Conservation (phyloP, 2,888 invertebrate species). For the Sericinus montela region DNA sequence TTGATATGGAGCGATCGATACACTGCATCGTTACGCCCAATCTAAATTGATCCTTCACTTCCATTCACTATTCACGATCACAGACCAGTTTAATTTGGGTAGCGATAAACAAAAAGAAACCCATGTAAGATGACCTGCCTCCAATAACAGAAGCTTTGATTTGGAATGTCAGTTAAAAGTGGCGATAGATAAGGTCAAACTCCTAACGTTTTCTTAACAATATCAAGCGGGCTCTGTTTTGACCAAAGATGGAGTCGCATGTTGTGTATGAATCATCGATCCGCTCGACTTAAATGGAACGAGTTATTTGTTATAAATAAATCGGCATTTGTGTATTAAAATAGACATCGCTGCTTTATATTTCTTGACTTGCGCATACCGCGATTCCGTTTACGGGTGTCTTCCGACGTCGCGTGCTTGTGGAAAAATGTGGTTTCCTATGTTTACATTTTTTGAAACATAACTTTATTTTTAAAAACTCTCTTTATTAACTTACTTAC, state of each 20-base stretch:
- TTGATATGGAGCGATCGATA: constrained; percentile 42
- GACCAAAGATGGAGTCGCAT: constrained; percentile 48
- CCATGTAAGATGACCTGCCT: constrained; percentile 27
- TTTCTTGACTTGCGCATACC: background rate
- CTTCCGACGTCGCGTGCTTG: background rate
- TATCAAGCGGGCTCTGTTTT: constrained; percentile 43
- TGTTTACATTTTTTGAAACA: background rate
- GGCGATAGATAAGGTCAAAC: constrained; percentile 35
- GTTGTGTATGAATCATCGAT: constrained; percentile 42
- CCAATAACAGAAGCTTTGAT: background rate
- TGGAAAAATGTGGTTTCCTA: background rate
- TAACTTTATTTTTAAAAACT: no score
- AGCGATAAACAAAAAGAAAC: background rate
- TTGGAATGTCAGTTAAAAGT: constrained; percentile 20
- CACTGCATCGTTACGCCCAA: constrained; percentile 29
- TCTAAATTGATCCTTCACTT: constrained; percentile 21
- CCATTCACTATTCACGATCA: constrained; percentile 24
- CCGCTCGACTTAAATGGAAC: constrained; percentile 24
- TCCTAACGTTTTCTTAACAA: constrained; percentile 37
- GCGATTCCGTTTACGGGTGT: background rate
- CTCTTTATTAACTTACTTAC: no score
- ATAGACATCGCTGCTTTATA: constrained; percentile 3
- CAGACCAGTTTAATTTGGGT: constrained; percentile 6
- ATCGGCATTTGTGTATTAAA: constrained; percentile 7
- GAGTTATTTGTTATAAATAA: constrained; percentile 15